Percentiles rank a stretch among this genome's conserved stretches.
Conservation (phyloP, 2,888 invertebrate species). For the Epirrita christyi region DNA sequence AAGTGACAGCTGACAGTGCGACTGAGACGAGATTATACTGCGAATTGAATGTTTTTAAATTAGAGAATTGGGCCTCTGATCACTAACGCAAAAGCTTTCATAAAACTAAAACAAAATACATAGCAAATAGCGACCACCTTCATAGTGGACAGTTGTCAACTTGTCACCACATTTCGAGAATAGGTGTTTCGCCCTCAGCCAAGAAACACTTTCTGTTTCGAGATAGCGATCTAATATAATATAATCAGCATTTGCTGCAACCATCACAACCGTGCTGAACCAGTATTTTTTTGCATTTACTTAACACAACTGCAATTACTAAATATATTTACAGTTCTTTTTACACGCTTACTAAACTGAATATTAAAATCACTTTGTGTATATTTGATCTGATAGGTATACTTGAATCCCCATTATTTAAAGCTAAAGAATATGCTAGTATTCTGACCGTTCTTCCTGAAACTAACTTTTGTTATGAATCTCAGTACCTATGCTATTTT, state of each 20-base stretch:
- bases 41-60: too few relatives aligned
- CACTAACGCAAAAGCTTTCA: too few relatives aligned
- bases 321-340: not conserved
- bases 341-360: not conserved
- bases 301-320: too few relatives aligned
- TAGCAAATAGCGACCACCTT: not conserved
- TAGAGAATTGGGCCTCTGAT: too few relatives aligned
- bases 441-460: not conserved
- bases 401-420: not conserved
- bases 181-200: not conserved
- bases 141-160: too few relatives aligned
- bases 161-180: not conserved
- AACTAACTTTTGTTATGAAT: conserved; percentile 15
- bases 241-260: too few relatives aligned
- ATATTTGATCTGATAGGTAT: not conserved
- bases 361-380: not conserved
- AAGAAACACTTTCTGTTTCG: not conserved
- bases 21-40: too few relatives aligned
- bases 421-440: not conserved
- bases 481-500: conserved; percentile 40
- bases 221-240: too few relatives aligned
- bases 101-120: too few relatives aligned
- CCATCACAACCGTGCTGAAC: too few relatives aligned
- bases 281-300: too few relatives aligned
- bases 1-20: too few relatives aligned